These are phyloP conservation scores for Takifugu flavidus DNA, from an alignment of 2,113 vertebrate genomes.

Conservation along the genomic window DNA sequence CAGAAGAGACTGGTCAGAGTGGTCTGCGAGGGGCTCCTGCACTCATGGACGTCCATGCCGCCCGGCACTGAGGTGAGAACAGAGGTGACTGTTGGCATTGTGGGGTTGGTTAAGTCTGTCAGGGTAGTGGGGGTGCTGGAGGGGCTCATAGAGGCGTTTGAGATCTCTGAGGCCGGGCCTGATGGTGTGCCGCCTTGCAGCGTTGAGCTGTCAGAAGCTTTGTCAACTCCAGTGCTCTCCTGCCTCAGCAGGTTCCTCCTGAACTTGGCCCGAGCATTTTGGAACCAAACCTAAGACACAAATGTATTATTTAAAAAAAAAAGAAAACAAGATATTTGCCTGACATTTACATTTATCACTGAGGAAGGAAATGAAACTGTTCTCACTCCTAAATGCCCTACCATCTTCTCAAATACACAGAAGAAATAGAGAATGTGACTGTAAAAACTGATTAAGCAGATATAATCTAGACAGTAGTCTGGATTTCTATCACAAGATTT, in stretches of 20 bases:
- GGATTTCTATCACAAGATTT: no score
- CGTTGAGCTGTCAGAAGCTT: slow-evolving; percentile 85
- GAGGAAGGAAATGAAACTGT: no score
- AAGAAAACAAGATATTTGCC: not conserved
- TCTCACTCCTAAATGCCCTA: no score
- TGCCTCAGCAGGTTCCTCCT: slow-evolving; percentile 95
- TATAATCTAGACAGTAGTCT: no score
- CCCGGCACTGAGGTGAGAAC: slow-evolving; percentile 89
- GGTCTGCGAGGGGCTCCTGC: slow-evolving; percentile 94
- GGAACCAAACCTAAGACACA: slow-evolving; percentile 91
- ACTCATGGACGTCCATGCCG: slow-evolving; percentile 90
- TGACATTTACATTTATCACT: no score
- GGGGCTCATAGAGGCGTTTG: slow-evolving; percentile 96
- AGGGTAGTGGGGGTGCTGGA: slow-evolving; percentile 95
- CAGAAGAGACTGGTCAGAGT: slow-evolving; percentile 99
- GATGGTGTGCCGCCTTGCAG: slow-evolving; percentile 92
- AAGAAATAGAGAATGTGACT: no score
- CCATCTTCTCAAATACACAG: no score
- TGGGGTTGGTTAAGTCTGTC: slow-evolving; percentile 97
- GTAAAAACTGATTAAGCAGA: no score
- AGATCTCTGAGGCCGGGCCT: slow-evolving; percentile 94
- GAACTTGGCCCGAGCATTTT: slow-evolving; percentile 98
- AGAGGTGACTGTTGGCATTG: slow-evolving; percentile 96
- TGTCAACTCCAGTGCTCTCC: slow-evolving; percentile 95
- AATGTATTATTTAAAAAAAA: not conserved